Percentiles rank a stretch among this genome's conserved stretches.
These are phyloP conservation scores for Habroteleia sp. DNA, from an alignment of 2,888 invertebrate genomes.

Conservation along the genomic window DNA sequence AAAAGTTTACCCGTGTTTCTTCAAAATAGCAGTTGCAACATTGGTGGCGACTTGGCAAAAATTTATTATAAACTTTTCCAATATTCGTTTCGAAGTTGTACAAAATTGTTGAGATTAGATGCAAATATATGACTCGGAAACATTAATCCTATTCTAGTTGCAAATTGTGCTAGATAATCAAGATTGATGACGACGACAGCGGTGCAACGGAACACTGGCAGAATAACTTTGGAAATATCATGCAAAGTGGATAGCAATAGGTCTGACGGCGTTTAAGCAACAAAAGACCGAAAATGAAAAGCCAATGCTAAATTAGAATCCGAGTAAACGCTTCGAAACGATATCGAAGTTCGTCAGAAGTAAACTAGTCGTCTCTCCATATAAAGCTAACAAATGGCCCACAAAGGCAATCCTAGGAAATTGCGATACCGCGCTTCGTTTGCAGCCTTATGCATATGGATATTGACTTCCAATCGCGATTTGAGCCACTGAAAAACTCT, in stretches of 20 bases:
- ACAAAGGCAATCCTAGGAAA: conserved; percentile 38
- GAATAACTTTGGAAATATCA: conserved; percentile 43
- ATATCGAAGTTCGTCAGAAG: conserved; percentile 33
- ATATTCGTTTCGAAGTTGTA: neutral
- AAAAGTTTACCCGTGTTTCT: neutral
- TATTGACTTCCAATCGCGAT: conserved; percentile 5
- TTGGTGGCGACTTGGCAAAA: too few relatives aligned
- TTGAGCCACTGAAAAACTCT: conserved; percentile 15
- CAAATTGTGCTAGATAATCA: conserved; percentile 35
- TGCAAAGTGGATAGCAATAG: conserved; percentile 42
- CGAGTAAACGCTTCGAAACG: conserved; percentile 35
- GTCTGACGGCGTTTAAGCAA: conserved; percentile 49
- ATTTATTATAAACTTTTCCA: too few relatives aligned
- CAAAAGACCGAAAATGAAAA: conserved; percentile 47
- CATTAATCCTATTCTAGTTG: conserved; percentile 11
- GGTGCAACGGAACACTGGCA: conserved; percentile 12
- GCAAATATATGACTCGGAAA: conserved; percentile 7
- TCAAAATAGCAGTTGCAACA: neutral
- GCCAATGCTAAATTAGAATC: conserved; percentile 36
- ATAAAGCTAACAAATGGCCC: conserved; percentile 41
- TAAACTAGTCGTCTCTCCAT: conserved; percentile 24
- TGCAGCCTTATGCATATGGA: conserved; percentile 36
- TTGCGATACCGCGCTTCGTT: conserved; percentile 33
- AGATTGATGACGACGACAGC: conserved; percentile 41
- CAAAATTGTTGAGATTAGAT: conserved; percentile 7